Evolutionary conservation across 1,140 invertebrate genomes (phyloP).

Genomic region (Drosophila pachea): DNA sequence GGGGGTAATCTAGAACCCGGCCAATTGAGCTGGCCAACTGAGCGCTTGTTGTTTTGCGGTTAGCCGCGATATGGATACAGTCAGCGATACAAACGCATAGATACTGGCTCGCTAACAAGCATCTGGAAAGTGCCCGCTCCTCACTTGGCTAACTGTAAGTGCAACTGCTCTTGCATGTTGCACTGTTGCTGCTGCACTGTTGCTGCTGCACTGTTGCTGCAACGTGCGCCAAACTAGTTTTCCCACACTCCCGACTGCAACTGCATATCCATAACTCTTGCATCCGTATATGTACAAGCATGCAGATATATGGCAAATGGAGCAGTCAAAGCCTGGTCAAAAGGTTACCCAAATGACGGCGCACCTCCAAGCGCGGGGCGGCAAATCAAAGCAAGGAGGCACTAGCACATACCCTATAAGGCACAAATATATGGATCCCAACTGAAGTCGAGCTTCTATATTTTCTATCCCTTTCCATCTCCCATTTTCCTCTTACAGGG

Average conservation of each 20-base stretch:
- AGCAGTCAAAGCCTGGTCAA: constrained; percentile 65
- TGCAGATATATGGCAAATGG: constrained; percentile 43
- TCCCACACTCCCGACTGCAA: constrained; percentile 46
- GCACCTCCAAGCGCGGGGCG: constrained; percentile 13
- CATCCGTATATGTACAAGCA: not conserved
- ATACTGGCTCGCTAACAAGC: constrained; percentile 40
- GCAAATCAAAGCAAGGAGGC: not conserved
- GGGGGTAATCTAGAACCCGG: constrained; percentile 60
- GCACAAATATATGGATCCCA: not conserved
- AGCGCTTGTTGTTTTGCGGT: constrained; percentile 60
- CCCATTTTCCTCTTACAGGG: constrained; percentile 5
- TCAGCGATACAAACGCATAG: constrained; percentile 27
- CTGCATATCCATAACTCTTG: constrained; percentile 18
- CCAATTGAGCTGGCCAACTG: constrained; percentile 43
- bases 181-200: constrained; percentile 4
- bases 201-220: constrained; percentile 19
- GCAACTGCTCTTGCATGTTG: constrained; percentile 22
- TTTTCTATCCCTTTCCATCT: not conserved
- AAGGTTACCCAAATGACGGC: constrained; percentile 53
- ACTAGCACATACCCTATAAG: constrained; percentile 1
- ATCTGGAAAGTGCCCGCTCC: constrained; percentile 31
- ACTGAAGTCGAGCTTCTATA: not conserved
- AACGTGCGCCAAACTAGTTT: constrained; percentile 69
- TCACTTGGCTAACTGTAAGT: constrained; percentile 61
- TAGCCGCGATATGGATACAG: constrained; percentile 67